phyloP scores from a whole-genome alignment of 2,113 vertebrate genomes.

The Notothenia coriiceps region DNA sequence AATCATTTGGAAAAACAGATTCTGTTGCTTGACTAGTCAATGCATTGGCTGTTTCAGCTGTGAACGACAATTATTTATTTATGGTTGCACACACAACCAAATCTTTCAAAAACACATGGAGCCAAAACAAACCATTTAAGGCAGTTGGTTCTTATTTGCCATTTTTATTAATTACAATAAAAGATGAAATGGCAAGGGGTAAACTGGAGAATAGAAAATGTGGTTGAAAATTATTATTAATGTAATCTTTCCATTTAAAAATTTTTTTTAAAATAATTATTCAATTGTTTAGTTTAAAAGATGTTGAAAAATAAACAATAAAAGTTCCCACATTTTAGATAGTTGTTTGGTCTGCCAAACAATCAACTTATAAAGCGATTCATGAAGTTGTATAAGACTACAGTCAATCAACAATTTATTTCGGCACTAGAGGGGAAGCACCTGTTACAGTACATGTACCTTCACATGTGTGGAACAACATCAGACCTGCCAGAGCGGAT shows the following conservation, averaged over 20 bases:
- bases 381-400: too few species aligned
- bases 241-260: background rate
- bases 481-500: conserved; percentile 15
- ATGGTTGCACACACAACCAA: background rate
- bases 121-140: background rate
- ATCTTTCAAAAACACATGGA: background rate
- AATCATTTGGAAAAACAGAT: background rate
- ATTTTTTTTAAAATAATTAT: background rate
- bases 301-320: background rate
- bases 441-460: background rate
- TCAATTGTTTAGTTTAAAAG: background rate
- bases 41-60: background rate
- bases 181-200: background rate
- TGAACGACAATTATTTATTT: background rate
- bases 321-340: background rate
- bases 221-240: background rate
- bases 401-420: background rate
- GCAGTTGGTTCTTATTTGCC: background rate
- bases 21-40: background rate
- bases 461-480: background rate
- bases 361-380: too few species aligned
- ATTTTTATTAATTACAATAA: background rate
- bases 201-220: background rate
- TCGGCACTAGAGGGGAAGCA: background rate
- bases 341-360: too few species aligned